Conservation (phyloP, 2,888 invertebrate species). For the Euspilapteryx auroguttella region DNA sequence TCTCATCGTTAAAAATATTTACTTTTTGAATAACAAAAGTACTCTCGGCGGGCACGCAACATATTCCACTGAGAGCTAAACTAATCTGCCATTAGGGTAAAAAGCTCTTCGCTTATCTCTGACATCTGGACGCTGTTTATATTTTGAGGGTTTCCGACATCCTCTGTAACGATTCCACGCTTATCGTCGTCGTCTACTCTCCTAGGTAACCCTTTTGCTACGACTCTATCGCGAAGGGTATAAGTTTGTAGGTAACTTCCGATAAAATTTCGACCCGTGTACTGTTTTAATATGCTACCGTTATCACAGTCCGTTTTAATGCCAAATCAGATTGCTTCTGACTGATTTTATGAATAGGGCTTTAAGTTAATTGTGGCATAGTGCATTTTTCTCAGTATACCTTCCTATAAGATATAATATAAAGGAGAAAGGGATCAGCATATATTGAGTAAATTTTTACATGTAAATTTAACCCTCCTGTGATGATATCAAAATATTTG, state of each 20-base stretch:
- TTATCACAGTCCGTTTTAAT: too few species aligned
- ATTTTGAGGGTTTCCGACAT: conserved; percentile 52
- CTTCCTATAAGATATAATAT: too few species aligned
- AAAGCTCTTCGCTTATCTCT: conserved; percentile 52
- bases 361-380: conserved; percentile 13
- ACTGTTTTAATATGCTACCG: too few species aligned
- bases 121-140: conserved; percentile 57
- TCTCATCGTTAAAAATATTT: conserved; percentile 24
- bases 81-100: conserved; percentile 54
- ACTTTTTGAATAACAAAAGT: too few species aligned
- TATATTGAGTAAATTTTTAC: too few species aligned
- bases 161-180: conserved; percentile 51
- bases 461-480: conserved; percentile 17
- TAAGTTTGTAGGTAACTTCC: too few species aligned
- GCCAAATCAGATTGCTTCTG: too few species aligned
- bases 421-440: too few species aligned
- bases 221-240: too few species aligned
- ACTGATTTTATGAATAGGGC: too few species aligned
- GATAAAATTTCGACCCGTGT: too few species aligned
- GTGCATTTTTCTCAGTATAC: conserved; percentile 17
- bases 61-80: conserved; percentile 32
- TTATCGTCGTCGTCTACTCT: conserved; percentile 47
- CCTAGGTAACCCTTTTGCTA: too few species aligned
- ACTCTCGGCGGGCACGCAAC: conserved; percentile 21
- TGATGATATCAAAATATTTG: conserved; percentile 13